Base-by-base conservation (phyloP, 2,888 invertebrate species). In the Hyposoter didymator region DNA sequence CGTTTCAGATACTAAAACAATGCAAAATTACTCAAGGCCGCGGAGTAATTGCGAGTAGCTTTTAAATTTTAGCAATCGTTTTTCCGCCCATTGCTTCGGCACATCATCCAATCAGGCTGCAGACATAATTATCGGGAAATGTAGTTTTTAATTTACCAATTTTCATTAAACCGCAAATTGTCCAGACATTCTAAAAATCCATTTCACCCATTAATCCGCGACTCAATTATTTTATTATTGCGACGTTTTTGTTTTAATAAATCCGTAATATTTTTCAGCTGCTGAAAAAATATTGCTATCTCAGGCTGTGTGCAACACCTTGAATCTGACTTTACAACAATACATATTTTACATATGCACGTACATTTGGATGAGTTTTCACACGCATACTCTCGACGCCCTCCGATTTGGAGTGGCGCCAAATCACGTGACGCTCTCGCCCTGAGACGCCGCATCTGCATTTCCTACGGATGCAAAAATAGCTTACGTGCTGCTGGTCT, bases 381-480 rank as follows among this genome's bases (percentile, higher is more conserved):
- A 67, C 82, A 85, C 84, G 78, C 82, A 78, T 75, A 69, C 76
- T 69, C 86, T 66, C 84, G 76, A 69, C 66, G 59, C 72, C 70
- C 72, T 74, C 79, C 80, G 84, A 85, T 88, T 88, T 92, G 92
- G 91, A 89, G 83, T 69, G 74, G 87, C 79, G 91, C 92, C 92
- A 92, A 91, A 90, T 90, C 91, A 90, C 89, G 90, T 90, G 90
- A 90, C 73, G 75, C 75, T 62, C 82, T 79, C 72, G 49, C 64
- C 62, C 79, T 72, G 75, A 79, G 74, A 72, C 88, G 90, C 90
- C 90, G 90, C 91, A 92, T 92, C 90, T 91, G 91, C 90, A 91
- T 92, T 91, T 91, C 90, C 89, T 89, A 90, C 90, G 90, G 89
- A 91, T 89, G 90, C 89, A 90, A 91, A 92, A 91, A 92, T 92